These are phyloP conservation scores for Vanacampus margaritifer DNA, from an alignment of 2,113 vertebrate genomes.

Conservation along the genomic window DNA sequence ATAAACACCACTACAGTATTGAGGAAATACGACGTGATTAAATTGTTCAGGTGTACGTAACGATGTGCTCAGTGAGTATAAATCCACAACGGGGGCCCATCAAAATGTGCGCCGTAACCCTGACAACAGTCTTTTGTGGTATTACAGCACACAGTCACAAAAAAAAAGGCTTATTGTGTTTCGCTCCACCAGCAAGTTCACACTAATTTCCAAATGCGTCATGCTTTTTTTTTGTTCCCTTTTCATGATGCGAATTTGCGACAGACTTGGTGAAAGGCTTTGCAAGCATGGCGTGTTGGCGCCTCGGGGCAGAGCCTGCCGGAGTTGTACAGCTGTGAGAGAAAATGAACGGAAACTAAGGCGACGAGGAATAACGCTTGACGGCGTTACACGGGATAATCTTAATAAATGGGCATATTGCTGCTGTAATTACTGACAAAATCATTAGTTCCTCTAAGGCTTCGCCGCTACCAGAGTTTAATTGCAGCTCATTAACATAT, in stretches of 20 bases:
- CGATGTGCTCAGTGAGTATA: neutral
- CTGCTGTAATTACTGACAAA: conserved; percentile 50
- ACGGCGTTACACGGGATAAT: conserved; percentile 27
- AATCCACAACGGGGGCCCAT: conserved; percentile 4
- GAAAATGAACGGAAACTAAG: conserved; percentile 18
- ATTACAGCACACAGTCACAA: conserved; percentile 22
- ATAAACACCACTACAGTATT: neutral
- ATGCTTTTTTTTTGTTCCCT: conserved; percentile 35
- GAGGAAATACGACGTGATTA: neutral
- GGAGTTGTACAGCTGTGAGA: neutral
- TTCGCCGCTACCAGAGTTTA: conserved; percentile 34
- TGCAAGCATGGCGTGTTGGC: conserved; percentile 15
- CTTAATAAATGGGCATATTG: conserved; percentile 44
- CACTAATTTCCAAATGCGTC: conserved; percentile 26
- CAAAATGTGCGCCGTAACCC: conserved; percentile 11
- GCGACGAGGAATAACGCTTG: conserved; percentile 7
- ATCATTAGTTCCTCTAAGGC: conserved; percentile 46
- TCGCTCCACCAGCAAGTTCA: conserved; percentile 24
- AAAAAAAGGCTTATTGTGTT: conserved; percentile 34
- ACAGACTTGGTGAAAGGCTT: conserved; percentile 14
- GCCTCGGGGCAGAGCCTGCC: conserved; percentile 24
- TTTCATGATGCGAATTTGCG: conserved; percentile 37
- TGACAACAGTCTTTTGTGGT: conserved; percentile 51
- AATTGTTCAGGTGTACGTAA: neutral
- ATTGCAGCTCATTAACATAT: conserved; percentile 57